Base-by-base conservation (phyloP, 2,797 vertebrate genomes). In the Steatocranus sp. region DNA sequence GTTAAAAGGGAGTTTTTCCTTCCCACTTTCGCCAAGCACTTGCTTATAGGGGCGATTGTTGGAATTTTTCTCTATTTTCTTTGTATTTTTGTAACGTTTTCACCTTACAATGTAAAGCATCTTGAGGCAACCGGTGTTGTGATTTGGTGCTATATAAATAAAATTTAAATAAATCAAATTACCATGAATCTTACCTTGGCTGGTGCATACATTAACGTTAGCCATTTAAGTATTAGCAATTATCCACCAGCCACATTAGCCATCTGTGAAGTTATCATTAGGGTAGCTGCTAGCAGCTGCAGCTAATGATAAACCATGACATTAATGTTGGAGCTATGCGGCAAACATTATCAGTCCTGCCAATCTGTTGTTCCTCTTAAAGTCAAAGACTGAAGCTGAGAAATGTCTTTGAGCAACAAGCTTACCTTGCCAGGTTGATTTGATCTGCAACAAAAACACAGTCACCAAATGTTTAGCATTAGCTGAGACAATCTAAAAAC, bases 211-310 rank as follows among this genome's bases (percentile, higher is more conserved):
- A 25, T 11, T 43, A 43, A 27, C 2, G 7, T 68, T 68, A 68
- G 14, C 63, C 14, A 3, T 68, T 68, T 68, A 41, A 25, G 36
- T 41, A 25, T 41, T 25, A 68, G 63, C 32, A 68, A 43, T 68
- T 68, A 68, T 43, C 36, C n/a, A 68, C 20, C 20, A 68, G 38
- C 63, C 12, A 68, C 36, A 68, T 68, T 68, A 68, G 36, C 63
- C 12, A 15, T 68, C 63, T 68, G 63, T 23, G 36, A 41, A 15
- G 61, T 68, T 43, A 68, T 11, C 63, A 68, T 25, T 68, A 68
- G 23, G 36, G 63, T 43, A 68, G 20, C 8, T 43, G 20, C 14
- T 43, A 68, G 20, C 63, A 68, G 20, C 36, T 68, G 14, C 9
- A 20, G 14, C 63, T 25, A 43, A 25, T 68, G 34, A 43, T 68